A percentile compares a stretch with the other conserved stretches of the same genome.
Evolutionary conservation across 2,888 invertebrate genomes (phyloP).

Genomic region (Sphecodes monilicornis): DNA sequence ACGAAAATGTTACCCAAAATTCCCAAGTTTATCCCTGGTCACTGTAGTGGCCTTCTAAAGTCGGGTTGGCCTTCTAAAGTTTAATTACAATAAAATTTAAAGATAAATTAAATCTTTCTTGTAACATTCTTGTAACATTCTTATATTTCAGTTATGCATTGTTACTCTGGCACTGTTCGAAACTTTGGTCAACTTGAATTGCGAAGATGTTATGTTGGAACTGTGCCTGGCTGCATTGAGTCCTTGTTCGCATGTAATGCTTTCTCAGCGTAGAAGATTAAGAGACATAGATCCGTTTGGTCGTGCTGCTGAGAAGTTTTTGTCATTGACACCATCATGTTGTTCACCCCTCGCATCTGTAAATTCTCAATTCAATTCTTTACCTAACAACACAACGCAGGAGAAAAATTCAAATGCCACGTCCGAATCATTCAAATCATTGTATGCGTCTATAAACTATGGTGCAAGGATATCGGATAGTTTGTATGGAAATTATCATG

Average conservation of each 20-base stretch:
- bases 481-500: slow-evolving; percentile 92
- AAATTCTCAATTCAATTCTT: slow-evolving; percentile 66
- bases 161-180: slow-evolving; percentile 96
- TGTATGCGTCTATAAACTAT: slow-evolving; percentile 73
- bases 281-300: slow-evolving; percentile 90
- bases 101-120: neutral
- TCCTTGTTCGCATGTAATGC: slow-evolving; percentile 92
- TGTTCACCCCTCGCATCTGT: slow-evolving; percentile 80
- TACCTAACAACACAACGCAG: slow-evolving; percentile 68
- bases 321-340: slow-evolving; percentile 90
- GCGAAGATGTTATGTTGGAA: slow-evolving; percentile 98
- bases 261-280: slow-evolving; percentile 90
- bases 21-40: too few species aligned
- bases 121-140: slow-evolving; percentile 11
- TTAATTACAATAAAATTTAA: neutral
- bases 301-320: slow-evolving; percentile 90
- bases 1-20: too few species aligned
- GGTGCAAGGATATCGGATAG: slow-evolving; percentile 85
- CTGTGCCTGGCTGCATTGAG: slow-evolving; percentile 94
- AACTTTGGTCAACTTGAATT: slow-evolving; percentile 95
- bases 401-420: slow-evolving; percentile 52
- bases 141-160: slow-evolving; percentile 88
- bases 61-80: too few species aligned
- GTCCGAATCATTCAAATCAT: slow-evolving; percentile 70
- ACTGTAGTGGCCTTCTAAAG: too few species aligned